Percentiles rank a stretch among this genome's conserved stretches.
These are phyloP conservation scores for Lutjanus campechanus DNA, from an alignment of 2,797 vertebrate species.

Conservation along the genomic window DNA sequence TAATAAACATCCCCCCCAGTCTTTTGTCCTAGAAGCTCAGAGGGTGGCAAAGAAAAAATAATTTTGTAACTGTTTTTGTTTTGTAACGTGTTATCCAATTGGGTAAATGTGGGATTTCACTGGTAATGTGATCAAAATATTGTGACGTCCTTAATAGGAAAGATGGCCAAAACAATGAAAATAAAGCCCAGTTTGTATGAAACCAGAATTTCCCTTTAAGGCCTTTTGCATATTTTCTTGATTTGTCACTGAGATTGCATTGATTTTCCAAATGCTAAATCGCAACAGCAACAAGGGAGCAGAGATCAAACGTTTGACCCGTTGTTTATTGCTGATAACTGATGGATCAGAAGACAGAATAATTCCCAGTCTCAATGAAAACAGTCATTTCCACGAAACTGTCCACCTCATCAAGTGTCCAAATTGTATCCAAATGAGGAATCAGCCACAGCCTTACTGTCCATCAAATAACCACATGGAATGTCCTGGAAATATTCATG, in stretches of 20 bases:
- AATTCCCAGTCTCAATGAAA: constrained; percentile 29
- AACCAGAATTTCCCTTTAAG: constrained; percentile 9
- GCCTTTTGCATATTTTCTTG: not conserved
- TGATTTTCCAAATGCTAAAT: constrained; percentile 3
- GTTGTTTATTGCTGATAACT: constrained; percentile 57
- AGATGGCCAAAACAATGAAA: not conserved
- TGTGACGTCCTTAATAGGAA: not conserved
- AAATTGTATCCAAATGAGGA: not conserved
- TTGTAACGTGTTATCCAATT: too few relatives aligned
- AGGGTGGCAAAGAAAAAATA: too few relatives aligned
- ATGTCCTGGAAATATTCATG: constrained; percentile 23
- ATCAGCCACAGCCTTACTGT: constrained; percentile 12
- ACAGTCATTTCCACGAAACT: constrained; percentile 17
- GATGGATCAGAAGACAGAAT: constrained; percentile 33
- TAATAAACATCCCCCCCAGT: too few relatives aligned
- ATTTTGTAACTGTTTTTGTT: too few relatives aligned
- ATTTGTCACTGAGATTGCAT: constrained; percentile 3
- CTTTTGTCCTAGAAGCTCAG: too few relatives aligned
- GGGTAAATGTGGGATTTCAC: too few relatives aligned
- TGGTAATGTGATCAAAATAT: too few relatives aligned
- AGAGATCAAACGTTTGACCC: constrained; percentile 21
- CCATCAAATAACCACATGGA: not conserved
- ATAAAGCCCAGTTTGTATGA: not conserved
- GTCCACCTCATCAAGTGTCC: constrained; percentile 32
- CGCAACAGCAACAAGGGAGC: constrained; percentile 12